A percentile compares a stretch with the other conserved stretches of the same genome.
Evolutionary conservation across 2,113 vertebrate genomes (phyloP).

Genomic region (Channa maculata): DNA sequence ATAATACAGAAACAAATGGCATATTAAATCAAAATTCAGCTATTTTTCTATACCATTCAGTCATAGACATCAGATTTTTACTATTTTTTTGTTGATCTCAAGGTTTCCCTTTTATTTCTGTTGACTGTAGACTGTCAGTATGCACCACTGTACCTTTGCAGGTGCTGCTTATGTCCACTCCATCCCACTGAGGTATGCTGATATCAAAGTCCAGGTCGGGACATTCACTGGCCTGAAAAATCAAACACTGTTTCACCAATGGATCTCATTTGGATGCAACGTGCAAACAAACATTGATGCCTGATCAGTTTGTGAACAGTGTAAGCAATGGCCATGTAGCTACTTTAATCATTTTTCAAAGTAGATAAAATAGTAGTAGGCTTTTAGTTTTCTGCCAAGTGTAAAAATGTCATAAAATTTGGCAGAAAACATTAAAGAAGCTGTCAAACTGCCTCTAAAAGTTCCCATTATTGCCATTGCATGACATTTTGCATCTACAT

Average conservation of each 20-base stretch:
- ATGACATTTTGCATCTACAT: constrained; percentile 4
- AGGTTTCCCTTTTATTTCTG: too few relatives aligned
- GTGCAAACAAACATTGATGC: not conserved
- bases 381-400: too few relatives aligned
- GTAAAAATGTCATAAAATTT: too few relatives aligned
- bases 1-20: too few relatives aligned
- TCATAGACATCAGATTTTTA: too few relatives aligned
- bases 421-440: too few relatives aligned
- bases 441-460: too few relatives aligned
- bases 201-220: constrained; percentile 89
- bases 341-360: not conserved
- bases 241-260: constrained; percentile 14
- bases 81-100: too few relatives aligned
- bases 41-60: too few relatives aligned
- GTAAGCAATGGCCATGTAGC: not conserved
- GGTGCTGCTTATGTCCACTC: constrained; percentile 74
- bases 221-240: constrained; percentile 82
- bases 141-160: constrained; percentile 82
- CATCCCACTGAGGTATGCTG: constrained; percentile 88
- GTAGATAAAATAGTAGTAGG: too few relatives aligned
- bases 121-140: not conserved
- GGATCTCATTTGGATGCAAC: not conserved
- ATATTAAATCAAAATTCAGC: too few relatives aligned
- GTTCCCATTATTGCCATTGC: not conserved
- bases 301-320: not conserved